Conservation (phyloP, 37 sponge, comb jelly and placozoan species). For the Ephydatia muelleri region DNA sequence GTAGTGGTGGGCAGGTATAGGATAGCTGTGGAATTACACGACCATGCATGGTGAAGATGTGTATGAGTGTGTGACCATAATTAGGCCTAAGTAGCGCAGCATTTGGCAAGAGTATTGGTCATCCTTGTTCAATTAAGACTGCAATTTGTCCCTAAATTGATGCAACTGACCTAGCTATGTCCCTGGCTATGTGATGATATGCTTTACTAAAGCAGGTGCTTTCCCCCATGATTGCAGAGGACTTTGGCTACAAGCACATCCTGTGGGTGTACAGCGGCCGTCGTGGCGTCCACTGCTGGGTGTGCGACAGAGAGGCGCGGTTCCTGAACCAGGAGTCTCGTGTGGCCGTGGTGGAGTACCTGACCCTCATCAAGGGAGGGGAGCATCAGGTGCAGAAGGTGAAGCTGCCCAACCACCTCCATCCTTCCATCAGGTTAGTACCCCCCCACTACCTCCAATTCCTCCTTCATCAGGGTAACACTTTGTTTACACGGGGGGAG, state of each 20-base stretch:
- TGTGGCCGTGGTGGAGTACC: constrained; percentile 92
- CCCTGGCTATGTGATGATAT: no score
- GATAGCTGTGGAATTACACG: no score
- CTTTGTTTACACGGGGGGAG: not conserved
- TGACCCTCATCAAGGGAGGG: constrained; percentile 90
- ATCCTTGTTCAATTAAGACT: no score
- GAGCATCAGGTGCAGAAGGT: constrained; percentile 92
- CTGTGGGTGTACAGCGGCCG: constrained; percentile 99
- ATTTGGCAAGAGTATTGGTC: no score
- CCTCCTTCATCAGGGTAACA: not conserved
- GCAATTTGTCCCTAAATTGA: no score
- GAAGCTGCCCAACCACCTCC: constrained; percentile 38
- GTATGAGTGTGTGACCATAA: no score
- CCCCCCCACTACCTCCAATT: no score
- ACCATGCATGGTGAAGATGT: no score
- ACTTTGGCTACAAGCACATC: constrained; percentile 93
- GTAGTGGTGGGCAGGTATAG: no score
- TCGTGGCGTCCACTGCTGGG: constrained; percentile 98
- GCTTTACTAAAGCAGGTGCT: no score
- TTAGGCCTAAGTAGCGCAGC: no score
- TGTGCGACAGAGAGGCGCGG: constrained; percentile 88
- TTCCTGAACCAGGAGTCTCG: constrained; percentile 74
- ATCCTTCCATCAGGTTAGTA: constrained; percentile 78
- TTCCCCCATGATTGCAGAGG: constrained; percentile 57
- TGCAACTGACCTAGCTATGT: no score